Base-by-base conservation (phyloP, 2,113 vertebrate genomes). In the Festucalex cinctus region DNA sequence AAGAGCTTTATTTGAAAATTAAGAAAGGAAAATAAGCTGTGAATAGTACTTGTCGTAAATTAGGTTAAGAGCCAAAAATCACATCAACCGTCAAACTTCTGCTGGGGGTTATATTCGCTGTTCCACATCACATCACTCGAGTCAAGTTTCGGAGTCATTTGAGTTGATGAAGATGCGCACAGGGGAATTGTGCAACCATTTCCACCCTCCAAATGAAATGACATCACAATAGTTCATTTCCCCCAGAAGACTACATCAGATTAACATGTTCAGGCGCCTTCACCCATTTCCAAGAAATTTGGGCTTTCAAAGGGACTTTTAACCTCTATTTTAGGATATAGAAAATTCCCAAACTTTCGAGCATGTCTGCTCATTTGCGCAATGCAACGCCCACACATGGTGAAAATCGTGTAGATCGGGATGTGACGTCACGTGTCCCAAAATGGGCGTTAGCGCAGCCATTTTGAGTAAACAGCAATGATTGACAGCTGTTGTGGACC, bases 191-290 rank as follows among this genome's bases (percentile, higher is more conserved):
- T 17, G 54, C 14, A 32, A 57, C 17, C 6, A 7, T 26, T 57
- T 19, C 28, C 26, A 26, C 54, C 54, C 12, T 57, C 54, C 26
- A 32, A 28, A 57, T 19, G 16, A 28, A 57, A 28, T 59, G 57
- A 59, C 17, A 32, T 53, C 26, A 22, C 16, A 63, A 32, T 20
- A 14, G 16, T n/a, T 70, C 36, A 43, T 43, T 49, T 65, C 53
- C 19, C 32, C 43, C 26, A 6, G 19, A 57, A 2, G 9, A 9
- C 65, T 46, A 68, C 62, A 37, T 74, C 68, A 59, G 57, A 66
- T 75, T 56, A 74, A 74, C 58, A 78, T 71, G 65, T 70, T 58
- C 62, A 28, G 24, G 54, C 12, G 10, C 57, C 26, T 56, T 65
- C 48, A 58, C 4, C 28, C 28, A 32, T 32, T 32, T 2, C 28